Conservation (phyloP, 1,140 invertebrate genomes). For the Bombus turneri region DNA sequence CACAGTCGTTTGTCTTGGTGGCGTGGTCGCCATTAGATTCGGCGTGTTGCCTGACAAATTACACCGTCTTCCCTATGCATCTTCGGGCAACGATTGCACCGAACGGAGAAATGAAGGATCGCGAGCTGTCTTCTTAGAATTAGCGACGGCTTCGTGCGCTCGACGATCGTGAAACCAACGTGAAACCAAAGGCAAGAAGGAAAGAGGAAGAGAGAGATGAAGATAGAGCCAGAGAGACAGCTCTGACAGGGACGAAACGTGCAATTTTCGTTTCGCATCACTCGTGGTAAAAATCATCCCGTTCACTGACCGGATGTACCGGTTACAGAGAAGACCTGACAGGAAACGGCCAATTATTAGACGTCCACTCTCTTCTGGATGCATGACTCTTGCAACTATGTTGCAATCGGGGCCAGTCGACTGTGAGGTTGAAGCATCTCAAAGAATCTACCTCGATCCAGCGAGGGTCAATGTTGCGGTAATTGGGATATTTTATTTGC, state of each 20-base stretch:
- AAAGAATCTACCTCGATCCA: neutral
- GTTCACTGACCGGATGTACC: constrained; percentile 29
- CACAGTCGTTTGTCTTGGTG: constrained; percentile 34
- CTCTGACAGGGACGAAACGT: constrained; percentile 24
- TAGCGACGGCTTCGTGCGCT: neutral
- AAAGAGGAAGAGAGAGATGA: neutral
- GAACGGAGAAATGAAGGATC: constrained; percentile 35
- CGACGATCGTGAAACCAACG: neutral
- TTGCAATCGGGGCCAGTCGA: neutral
- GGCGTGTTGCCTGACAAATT: constrained; percentile 44
- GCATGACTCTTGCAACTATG: neutral
- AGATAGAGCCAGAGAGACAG: neutral
- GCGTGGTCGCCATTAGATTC: constrained; percentile 37
- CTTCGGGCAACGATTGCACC: constrained; percentile 1
- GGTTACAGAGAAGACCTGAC: constrained; percentile 24
- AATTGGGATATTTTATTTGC: neutral
- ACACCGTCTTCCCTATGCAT: constrained; percentile 22
- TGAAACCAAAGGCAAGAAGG: neutral
- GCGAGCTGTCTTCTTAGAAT: constrained; percentile 28
- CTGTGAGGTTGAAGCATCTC: neutral
- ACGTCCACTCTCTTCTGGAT: neutral
- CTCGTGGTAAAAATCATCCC: constrained; percentile 23
- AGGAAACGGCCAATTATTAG: constrained; percentile 36
- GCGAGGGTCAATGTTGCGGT: neutral
- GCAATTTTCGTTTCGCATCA: constrained; percentile 42